A percentile compares a stretch with the other conserved stretches of the same genome.
These are phyloP conservation scores for Laterallus jamaicensis DNA, from an alignment of 2,113 vertebrate species.

Conservation along the genomic window DNA sequence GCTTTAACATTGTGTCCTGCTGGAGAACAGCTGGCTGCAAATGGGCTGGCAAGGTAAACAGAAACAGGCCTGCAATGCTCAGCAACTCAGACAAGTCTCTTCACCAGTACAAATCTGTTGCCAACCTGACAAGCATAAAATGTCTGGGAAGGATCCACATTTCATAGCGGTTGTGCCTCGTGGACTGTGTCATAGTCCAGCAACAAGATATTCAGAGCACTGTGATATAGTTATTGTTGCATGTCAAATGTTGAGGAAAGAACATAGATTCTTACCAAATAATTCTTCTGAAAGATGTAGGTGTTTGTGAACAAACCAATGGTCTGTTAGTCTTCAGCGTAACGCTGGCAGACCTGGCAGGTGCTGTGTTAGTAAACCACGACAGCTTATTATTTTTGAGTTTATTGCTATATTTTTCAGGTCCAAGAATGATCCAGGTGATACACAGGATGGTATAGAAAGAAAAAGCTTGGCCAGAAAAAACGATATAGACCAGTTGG, in stretches of 20 bases:
- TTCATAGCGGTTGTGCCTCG: background rate
- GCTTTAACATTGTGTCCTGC: constrained; percentile 31
- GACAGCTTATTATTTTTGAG: background rate
- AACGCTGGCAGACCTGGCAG: background rate
- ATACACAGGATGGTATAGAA: background rate
- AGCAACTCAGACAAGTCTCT: background rate
- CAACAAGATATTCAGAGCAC: background rate
- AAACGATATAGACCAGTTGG: background rate
- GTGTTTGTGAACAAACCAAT: background rate
- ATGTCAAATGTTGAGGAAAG: background rate
- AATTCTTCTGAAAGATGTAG: background rate
- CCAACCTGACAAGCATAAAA: constrained; percentile 6
- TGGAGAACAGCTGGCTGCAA: constrained; percentile 55
- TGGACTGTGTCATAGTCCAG: background rate
- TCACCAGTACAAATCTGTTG: background rate
- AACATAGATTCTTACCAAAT: background rate
- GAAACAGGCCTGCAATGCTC: constrained; percentile 29
- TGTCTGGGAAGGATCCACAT: background rate
- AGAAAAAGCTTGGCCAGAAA: background rate
- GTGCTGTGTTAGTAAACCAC: background rate
- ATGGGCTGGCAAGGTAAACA: constrained; percentile 55
- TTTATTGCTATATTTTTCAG: background rate
- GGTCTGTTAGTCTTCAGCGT: background rate
- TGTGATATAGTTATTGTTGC: background rate
- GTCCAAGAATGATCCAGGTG: background rate